Conservation (phyloP, 2,113 vertebrate species). For the Peromyscus maniculatus region DNA sequence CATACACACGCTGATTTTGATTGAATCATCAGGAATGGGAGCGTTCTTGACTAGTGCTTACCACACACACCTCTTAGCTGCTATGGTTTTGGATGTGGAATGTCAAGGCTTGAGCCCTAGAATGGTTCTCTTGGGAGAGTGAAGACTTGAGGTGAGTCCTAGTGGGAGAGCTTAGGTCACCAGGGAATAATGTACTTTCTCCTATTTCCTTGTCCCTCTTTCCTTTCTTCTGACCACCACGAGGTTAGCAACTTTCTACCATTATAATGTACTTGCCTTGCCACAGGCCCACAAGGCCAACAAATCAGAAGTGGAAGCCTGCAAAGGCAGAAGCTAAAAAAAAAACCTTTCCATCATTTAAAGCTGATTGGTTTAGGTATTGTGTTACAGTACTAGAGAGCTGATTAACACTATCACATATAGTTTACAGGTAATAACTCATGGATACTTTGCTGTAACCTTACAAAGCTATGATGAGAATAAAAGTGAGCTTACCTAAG, state of each 20-base stretch:
- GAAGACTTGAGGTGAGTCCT: not conserved
- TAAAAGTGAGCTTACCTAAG: not conserved
- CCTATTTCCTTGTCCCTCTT: not conserved
- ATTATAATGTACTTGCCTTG: not conserved
- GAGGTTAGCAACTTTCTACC: not conserved
- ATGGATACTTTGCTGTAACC: not conserved
- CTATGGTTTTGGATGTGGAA: not conserved
- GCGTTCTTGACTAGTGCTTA: not conserved
- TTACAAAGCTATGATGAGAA: not conserved
- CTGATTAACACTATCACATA: not conserved
- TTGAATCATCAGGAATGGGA: slow-evolving; percentile 27
- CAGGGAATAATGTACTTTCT: not conserved
- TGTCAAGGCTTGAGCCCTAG: not conserved
- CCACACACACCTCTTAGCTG: not conserved
- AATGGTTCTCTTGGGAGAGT: not conserved
- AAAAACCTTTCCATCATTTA: not conserved
- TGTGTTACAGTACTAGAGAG: not conserved
- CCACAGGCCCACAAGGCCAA: not conserved
- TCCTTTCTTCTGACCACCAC: not conserved
- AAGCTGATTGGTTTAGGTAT: not conserved
- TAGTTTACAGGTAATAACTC: not conserved
- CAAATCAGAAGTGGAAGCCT: not conserved
- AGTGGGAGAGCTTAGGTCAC: not conserved
- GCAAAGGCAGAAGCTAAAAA: not conserved
- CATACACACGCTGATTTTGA: not conserved